Evolutionary conservation across 2,797 vertebrate genomes (phyloP).

Genomic region (Triplophysa bombifrons): DNA sequence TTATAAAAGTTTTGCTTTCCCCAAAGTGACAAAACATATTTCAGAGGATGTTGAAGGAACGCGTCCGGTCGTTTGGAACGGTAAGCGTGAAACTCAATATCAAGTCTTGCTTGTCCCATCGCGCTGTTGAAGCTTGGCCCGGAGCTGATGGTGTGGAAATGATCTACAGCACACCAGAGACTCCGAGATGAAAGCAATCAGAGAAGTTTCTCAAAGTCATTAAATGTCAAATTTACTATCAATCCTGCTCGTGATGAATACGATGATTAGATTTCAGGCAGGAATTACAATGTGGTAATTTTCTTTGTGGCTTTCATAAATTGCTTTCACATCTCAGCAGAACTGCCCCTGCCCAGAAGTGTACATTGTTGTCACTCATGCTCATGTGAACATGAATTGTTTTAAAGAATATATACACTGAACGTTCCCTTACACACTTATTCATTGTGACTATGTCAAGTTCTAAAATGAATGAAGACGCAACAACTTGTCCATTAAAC

Average conservation of each 20-base stretch:
- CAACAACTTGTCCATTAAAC: too few species aligned
- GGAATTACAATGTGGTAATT: neutral
- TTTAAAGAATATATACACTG: neutral
- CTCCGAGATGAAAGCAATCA: constrained; percentile 19
- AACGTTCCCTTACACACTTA: too few species aligned
- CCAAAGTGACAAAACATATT: neutral
- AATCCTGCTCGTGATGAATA: neutral
- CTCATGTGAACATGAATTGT: neutral
- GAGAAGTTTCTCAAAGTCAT: constrained; percentile 13
- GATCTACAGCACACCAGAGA: constrained; percentile 20
- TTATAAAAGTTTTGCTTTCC: neutral
- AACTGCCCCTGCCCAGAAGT: neutral
- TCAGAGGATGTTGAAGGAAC: neutral
- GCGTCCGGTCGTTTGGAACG: neutral
- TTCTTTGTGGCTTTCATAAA: neutral
- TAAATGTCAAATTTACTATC: constrained; percentile 13
- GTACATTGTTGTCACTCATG: neutral
- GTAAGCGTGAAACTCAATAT: constrained; percentile 10
- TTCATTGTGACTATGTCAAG: too few species aligned
- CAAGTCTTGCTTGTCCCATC: neutral
- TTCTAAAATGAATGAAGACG: too few species aligned
- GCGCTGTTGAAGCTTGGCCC: neutral
- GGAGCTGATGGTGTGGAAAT: neutral
- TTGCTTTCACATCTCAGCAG: constrained; percentile 6
- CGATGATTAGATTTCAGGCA: neutral